phyloP scores from a whole-genome alignment of 2,888 invertebrate genomes.

The Pandemis cinnamomeana region DNA sequence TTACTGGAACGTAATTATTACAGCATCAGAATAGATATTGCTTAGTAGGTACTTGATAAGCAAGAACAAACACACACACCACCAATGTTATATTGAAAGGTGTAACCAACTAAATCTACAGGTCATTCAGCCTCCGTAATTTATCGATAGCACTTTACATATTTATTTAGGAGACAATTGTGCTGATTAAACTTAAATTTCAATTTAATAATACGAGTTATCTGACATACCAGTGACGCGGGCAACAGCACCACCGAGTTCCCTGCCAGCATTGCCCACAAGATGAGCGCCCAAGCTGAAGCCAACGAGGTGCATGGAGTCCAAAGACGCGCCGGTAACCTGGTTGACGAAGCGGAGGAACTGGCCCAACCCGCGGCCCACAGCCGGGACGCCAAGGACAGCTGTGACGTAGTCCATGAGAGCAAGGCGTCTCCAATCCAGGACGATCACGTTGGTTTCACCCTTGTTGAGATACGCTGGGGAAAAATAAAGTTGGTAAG shows the following conservation, averaged over 20 bases:
- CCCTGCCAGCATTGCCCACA: constrained; percentile 71
- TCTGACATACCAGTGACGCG: constrained; percentile 66
- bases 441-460: constrained; percentile 69
- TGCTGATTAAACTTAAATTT: not conserved
- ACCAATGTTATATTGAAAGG: too few species aligned
- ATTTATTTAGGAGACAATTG: too few species aligned
- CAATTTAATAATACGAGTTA: not conserved
- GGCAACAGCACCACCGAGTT: constrained; percentile 63
- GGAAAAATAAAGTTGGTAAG: not conserved
- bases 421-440: constrained; percentile 73
- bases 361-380: constrained; percentile 70
- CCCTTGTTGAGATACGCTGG: constrained; percentile 61
- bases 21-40: too few species aligned
- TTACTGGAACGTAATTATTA: too few species aligned
- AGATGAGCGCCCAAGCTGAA: constrained; percentile 80
- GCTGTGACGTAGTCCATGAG: constrained; percentile 62
- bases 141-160: not conserved
- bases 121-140: too few species aligned
- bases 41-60: too few species aligned
- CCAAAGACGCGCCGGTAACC: constrained; percentile 58
- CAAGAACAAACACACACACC: too few species aligned
- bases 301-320: constrained; percentile 72
- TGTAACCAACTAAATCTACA: too few species aligned
- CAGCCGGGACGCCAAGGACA: constrained; percentile 62
- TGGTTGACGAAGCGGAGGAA: constrained; percentile 66